These are phyloP conservation scores for Maniola jurtina DNA, from an alignment of 1,140 invertebrate genomes.

Conservation along the genomic window DNA sequence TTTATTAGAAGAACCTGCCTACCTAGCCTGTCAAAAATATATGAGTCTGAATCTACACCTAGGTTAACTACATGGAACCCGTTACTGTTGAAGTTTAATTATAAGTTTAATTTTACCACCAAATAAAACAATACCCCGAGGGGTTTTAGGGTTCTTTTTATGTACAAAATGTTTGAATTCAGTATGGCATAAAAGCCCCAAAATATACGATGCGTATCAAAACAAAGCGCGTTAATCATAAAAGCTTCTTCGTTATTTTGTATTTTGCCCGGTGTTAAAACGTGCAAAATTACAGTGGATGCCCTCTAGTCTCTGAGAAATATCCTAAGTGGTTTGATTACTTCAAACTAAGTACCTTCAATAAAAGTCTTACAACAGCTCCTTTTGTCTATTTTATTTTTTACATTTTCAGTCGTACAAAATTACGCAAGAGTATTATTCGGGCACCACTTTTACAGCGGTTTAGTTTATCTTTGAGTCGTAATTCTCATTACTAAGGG, in stretches of 20 bases:
- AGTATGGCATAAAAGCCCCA: background rate
- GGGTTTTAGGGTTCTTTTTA: background rate
- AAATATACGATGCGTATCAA: constrained; percentile 22
- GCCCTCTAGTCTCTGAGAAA: background rate
- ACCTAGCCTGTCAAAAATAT: background rate
- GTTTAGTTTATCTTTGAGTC: no score
- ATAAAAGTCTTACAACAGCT: background rate
- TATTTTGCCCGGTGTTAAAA: constrained; percentile 5
- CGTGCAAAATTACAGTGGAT: constrained; percentile 6
- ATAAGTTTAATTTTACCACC: background rate
- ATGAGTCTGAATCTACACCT: background rate
- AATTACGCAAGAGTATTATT: no score
- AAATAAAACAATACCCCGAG: background rate
- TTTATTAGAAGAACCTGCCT: background rate
- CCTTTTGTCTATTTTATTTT: background rate
- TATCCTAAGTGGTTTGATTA: background rate
- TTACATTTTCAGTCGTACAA: no score
- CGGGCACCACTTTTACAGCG: no score
- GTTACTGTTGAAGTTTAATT: constrained; percentile 4
- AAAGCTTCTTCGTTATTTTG: constrained; percentile 19
- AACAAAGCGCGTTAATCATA: constrained; percentile 23
- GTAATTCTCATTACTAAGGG: no score
- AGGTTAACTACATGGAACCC: background rate
- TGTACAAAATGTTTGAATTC: background rate
- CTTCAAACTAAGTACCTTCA: background rate